Evolutionary conservation across 2,888 invertebrate genomes (phyloP).

Genomic region (Tromatobia lineatoria): DNA sequence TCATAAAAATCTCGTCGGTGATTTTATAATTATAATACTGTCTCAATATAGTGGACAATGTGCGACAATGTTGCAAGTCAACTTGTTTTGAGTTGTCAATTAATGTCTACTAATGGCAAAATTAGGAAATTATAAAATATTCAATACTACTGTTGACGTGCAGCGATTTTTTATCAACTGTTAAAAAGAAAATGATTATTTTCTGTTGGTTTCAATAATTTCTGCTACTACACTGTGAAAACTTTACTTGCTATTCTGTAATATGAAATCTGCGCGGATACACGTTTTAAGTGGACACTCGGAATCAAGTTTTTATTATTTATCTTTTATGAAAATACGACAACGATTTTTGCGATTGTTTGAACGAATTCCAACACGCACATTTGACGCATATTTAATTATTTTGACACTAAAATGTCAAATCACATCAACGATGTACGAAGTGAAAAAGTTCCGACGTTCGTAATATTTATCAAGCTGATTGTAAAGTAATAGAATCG

Average conservation of each 20-base stretch:
- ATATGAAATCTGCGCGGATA: neutral
- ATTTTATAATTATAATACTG: neutral
- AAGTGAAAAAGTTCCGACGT: neutral
- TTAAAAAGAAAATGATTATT: neutral
- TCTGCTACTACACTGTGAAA: neutral
- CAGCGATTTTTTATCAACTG: neutral
- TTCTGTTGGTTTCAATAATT: neutral
- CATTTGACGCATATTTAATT: constrained; percentile 19
- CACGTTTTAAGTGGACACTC: neutral
- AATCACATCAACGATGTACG: neutral
- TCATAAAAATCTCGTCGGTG: neutral
- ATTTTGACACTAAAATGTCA: neutral
- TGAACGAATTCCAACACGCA: neutral
- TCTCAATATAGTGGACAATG: neutral
- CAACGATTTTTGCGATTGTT: neutral
- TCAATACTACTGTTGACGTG: neutral
- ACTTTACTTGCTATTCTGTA: neutral
- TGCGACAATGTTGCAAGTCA: neutral
- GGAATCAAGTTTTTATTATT: neutral
- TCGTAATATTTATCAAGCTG: neutral
- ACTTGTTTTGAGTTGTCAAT: neutral
- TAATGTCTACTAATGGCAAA: neutral
- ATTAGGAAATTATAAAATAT: neutral
- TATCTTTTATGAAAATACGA: neutral
- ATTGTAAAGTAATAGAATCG: neutral